Evolutionary conservation across 2,797 vertebrate species (phyloP).

Genomic region (Dendrocincla tyrannina): DNA sequence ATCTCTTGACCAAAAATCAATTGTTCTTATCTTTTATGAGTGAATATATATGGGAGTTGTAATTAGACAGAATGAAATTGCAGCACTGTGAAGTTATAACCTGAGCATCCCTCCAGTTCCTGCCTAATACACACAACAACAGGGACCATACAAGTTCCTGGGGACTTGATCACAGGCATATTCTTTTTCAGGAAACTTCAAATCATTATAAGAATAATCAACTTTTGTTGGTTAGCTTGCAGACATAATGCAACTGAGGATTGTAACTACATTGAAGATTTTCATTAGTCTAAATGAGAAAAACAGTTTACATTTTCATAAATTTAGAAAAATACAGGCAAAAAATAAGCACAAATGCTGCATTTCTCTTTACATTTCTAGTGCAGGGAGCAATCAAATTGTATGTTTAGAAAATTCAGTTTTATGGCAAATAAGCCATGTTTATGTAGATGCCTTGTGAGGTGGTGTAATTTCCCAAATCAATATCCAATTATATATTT

Average conservation of each 20-base stretch:
- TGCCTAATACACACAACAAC: background rate
- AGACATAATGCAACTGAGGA: rapidly evolving
- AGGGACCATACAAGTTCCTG: background rate
- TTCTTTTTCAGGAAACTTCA: background rate
- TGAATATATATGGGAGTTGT: background rate
- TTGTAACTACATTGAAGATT: background rate
- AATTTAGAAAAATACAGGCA: background rate
- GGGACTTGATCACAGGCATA: background rate
- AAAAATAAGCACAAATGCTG: background rate
- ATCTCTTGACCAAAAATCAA: background rate
- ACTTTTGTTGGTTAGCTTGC: background rate
- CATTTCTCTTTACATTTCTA: background rate
- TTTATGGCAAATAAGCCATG: background rate
- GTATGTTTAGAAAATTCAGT: background rate
- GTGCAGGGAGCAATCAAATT: background rate
- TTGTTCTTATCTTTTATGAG: background rate
- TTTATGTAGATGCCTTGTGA: background rate
- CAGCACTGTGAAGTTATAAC: background rate
- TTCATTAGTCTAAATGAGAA: background rate
- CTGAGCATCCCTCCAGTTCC: background rate
- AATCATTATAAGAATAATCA: background rate
- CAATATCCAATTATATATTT: background rate
- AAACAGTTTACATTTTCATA: background rate
- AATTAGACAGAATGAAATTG: background rate
- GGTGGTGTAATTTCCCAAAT: background rate